Percentiles rank a stretch among this genome's conserved stretches.
Conservation (phyloP, 2,888 invertebrate genomes). For the Luperina nickerlii region DNA sequence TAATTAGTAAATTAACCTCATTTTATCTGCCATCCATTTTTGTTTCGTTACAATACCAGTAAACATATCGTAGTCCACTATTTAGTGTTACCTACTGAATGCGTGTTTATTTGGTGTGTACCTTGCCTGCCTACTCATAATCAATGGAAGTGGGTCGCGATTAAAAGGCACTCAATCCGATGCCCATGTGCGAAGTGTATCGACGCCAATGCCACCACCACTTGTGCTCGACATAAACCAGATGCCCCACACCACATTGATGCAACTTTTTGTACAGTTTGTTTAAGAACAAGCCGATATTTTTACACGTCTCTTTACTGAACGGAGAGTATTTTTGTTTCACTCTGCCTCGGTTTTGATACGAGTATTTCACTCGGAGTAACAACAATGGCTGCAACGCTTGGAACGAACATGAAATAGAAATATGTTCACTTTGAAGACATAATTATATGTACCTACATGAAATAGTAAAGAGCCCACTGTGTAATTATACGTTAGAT, state of each 20-base stretch:
- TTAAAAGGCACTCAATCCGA: slow-evolving; percentile 80
- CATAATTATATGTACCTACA: not conserved
- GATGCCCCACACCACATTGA: slow-evolving; percentile 73
- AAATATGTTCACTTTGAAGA: not conserved
- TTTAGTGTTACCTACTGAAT: slow-evolving; percentile 42
- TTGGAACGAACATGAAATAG: not conserved
- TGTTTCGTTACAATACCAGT: slow-evolving; percentile 48
- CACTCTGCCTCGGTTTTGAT: not conserved
- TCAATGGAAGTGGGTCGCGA: slow-evolving; percentile 78
- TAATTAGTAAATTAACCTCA: slow-evolving; percentile 44
- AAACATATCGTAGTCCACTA: slow-evolving; percentile 51
- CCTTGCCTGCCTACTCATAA: slow-evolving; percentile 67
- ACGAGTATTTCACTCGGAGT: not conserved
- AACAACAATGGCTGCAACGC: not conserved
- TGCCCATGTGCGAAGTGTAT: slow-evolving; percentile 81
- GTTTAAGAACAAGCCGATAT: slow-evolving; percentile 56
- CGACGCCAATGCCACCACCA: slow-evolving; percentile 73
- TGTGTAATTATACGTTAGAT: not conserved
- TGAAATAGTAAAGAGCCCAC: not conserved
- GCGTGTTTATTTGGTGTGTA: slow-evolving; percentile 54
- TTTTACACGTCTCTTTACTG: slow-evolving; percentile 37
- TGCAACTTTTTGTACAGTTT: slow-evolving; percentile 72
- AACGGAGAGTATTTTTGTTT: slow-evolving; percentile 20
- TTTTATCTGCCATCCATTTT: slow-evolving; percentile 46
- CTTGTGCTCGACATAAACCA: slow-evolving; percentile 79